These are phyloP conservation scores for Kryptolebias marmoratus DNA, from an alignment of 2,113 vertebrate genomes.

Conservation along the genomic window DNA sequence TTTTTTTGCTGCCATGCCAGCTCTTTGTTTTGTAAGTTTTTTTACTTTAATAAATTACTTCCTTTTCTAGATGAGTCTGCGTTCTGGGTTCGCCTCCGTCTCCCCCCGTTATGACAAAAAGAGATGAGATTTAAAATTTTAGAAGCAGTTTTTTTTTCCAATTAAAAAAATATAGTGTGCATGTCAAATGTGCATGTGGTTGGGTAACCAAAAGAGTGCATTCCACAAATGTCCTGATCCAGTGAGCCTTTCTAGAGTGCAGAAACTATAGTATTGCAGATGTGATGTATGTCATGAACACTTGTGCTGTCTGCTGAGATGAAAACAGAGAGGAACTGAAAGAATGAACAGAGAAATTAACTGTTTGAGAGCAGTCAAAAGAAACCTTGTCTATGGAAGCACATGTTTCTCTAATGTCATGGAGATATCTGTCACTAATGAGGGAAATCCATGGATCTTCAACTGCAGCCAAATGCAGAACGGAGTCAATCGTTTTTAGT, in stretches of 20 bases:
- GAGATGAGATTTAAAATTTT: too few relatives aligned
- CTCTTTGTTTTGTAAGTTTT: too few relatives aligned
- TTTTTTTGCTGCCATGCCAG: too few relatives aligned
- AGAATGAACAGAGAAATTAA: slow-evolving; percentile 48
- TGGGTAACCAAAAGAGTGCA: neutral
- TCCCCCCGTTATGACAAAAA: too few relatives aligned
- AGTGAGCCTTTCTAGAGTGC: slow-evolving; percentile 3
- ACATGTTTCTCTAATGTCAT: slow-evolving; percentile 62
- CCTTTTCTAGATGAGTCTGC: too few relatives aligned
- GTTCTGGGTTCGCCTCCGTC: too few relatives aligned
- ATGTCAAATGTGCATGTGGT: too few relatives aligned
- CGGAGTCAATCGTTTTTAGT: slow-evolving; percentile 27
- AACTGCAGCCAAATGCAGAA: slow-evolving; percentile 38
- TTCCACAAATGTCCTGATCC: slow-evolving; percentile 19
- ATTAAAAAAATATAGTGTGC: too few relatives aligned
- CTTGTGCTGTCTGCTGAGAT: slow-evolving; percentile 30
- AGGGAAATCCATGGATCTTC: slow-evolving; percentile 40
- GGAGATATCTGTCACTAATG: slow-evolving; percentile 64
- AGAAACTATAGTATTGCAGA: slow-evolving; percentile 48
- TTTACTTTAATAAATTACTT: too few relatives aligned
- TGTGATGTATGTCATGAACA: slow-evolving; percentile 42
- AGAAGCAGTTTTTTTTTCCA: too few relatives aligned
- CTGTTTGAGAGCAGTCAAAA: slow-evolving; percentile 46
- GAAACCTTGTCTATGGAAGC: slow-evolving; percentile 52
- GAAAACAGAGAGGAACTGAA: slow-evolving; percentile 43